Percentiles rank a stretch among this genome's conserved stretches.
Conservation (phyloP, 2,113 vertebrate genomes). For the Sander vitreus region DNA sequence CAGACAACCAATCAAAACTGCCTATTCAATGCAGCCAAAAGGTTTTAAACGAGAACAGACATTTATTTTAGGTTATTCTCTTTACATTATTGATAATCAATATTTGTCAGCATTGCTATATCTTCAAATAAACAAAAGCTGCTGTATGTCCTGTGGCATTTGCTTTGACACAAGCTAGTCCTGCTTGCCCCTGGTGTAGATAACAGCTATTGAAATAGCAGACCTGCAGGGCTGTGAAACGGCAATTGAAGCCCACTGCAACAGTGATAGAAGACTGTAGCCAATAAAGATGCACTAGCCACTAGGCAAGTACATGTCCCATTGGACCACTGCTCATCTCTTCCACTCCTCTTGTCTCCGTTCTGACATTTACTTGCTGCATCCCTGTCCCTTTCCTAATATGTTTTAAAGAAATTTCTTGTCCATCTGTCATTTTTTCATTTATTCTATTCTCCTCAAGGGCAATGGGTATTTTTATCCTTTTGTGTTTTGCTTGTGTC, state of each 20-base stretch:
- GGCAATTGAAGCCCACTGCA: constrained; percentile 42
- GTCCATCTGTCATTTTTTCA: constrained; percentile 78
- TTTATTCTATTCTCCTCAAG: constrained; percentile 67
- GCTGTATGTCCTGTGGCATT: constrained; percentile 6
- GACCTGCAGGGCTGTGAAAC: constrained; percentile 45
- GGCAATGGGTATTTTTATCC: constrained; percentile 61
- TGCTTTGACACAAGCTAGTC: constrained; percentile 23
- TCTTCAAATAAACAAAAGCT: constrained; percentile 6
- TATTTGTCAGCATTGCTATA: not conserved
- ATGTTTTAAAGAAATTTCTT: constrained; percentile 70
- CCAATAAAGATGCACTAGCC: constrained; percentile 36
- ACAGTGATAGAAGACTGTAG: constrained; percentile 36
- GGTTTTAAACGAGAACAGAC: not conserved
- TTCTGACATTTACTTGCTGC: constrained; percentile 75
- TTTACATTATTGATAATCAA: not conserved
- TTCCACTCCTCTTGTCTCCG: constrained; percentile 24
- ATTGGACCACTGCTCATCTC: constrained; percentile 53
- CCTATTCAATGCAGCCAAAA: not conserved
- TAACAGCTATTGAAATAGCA: constrained; percentile 23
- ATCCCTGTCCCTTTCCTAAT: constrained; percentile 63
- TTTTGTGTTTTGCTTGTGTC: constrained; percentile 52
- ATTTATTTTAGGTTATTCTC: not conserved
- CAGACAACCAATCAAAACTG: constrained; percentile 4
- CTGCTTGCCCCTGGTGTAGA: constrained; percentile 13
- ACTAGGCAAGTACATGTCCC: constrained; percentile 41